A percentile compares a stretch with the other conserved stretches of the same genome.
Evolutionary conservation across 2,797 vertebrate genomes (phyloP).

Genomic region (Podargus strigoides): DNA sequence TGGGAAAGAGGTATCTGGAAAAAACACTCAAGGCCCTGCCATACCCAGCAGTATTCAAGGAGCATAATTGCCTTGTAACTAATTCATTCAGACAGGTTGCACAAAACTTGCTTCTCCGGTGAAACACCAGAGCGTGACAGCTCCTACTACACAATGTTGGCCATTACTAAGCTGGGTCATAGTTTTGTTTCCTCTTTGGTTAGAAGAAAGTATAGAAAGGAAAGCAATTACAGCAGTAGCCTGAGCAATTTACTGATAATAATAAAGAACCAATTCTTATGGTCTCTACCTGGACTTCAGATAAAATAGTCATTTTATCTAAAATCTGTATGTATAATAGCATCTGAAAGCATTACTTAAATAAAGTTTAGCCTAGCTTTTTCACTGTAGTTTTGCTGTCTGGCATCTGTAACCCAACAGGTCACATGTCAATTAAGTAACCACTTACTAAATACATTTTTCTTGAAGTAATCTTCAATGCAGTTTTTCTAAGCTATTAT

Average conservation of each 20-base stretch:
- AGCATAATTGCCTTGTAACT: neutral
- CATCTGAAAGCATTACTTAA: slow-evolving; percentile 10
- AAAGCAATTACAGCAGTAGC: neutral
- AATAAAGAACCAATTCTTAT: neutral
- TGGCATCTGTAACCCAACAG: neutral
- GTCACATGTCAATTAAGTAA: neutral
- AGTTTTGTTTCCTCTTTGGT: neutral
- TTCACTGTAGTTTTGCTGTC: neutral
- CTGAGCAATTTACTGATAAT: neutral
- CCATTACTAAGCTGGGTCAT: neutral
- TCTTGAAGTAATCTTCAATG: neutral
- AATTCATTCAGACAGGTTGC: neutral
- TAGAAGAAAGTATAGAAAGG: neutral
- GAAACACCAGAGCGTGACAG: neutral
- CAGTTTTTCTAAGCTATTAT: slow-evolving; percentile 7
- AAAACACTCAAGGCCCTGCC: neutral
- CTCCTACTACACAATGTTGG: neutral
- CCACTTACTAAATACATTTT: slow-evolving; percentile 17
- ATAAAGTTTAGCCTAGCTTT: neutral
- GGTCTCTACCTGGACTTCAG: neutral
- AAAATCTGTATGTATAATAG: neutral
- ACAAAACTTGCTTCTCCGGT: neutral
- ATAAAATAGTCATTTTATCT: neutral
- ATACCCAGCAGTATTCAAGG: neutral
- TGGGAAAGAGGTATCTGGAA: neutral